Base-by-base conservation (phyloP, 2,113 vertebrate species). In the Phycodurus eques region DNA sequence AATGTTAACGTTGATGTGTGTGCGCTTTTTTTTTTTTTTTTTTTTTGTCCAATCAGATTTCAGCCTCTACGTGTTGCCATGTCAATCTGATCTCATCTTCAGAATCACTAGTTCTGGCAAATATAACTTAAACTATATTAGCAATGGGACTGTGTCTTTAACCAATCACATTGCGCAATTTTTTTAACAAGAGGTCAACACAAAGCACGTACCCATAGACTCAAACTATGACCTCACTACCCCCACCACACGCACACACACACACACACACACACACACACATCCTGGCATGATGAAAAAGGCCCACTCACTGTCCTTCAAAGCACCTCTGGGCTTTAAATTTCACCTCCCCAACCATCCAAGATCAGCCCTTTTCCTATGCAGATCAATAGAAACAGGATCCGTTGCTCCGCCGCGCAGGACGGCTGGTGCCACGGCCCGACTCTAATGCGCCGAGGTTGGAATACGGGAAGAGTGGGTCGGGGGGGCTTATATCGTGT, bases 321-420 rank as follows among this genome's bases (percentile, higher is more conserved):
- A 85, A 90, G 83, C 76, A 81, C 76, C 62, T 90, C 87, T 81
- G 81, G 72, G 89, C 85, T 89, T 92, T 92, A 76, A 85, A 91
- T 91, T 91, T 93, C 91, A 92, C 88, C 81, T 89, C 85, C 77
- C 75, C 77, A 72, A 77, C 82, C 87, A 85, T 92, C 87, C 63
- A 84, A 90, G 86, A 86, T 87, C 88, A 88, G 83, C 87, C 80
- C 84, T 85, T 88, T 93, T 93, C 88, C 89, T 83, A 77, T 89
- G 85, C 80, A 75, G 90, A 93, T 93, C 90, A 88, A 91, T 93
- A 80, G 89, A 91, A 91, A 93, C 75, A 80, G 87, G 91, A 92
- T 88, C 87, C 75, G 51, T 33, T 69, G 76, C 86, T 85, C 82
- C 74, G 79, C 83, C 84, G 72, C 74, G 75, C 73, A 84, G 89